A percentile compares a stretch with the other conserved stretches of the same genome.
Conservation (phyloP, 2,888 invertebrate genomes). For the Polydrusus cervinus region DNA sequence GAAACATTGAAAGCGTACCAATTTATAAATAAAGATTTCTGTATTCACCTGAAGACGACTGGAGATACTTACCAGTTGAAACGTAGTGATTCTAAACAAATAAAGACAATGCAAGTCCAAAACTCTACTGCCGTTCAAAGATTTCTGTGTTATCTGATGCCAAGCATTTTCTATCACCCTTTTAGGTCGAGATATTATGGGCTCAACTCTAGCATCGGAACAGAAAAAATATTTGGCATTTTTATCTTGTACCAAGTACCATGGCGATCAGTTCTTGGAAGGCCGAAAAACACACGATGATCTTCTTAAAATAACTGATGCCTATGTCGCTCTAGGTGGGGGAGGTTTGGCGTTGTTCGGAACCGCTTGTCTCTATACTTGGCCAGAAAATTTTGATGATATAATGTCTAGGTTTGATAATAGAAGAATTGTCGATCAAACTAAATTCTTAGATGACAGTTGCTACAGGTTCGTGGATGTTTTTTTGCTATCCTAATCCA, state of each 20-base stretch:
- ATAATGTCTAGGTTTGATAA: slow-evolving; percentile 77
- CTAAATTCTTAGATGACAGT: slow-evolving; percentile 90
- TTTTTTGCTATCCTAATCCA: too few relatives aligned
- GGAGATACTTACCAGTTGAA: too few relatives aligned
- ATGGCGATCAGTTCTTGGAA: slow-evolving; percentile 58
- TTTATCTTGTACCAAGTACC: slow-evolving; percentile 84
- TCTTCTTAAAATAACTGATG: slow-evolving; percentile 81
- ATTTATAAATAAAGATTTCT: too few relatives aligned
- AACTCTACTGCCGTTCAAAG: too few relatives aligned
- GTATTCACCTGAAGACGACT: too few relatives aligned
- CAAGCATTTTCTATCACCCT: too few relatives aligned
- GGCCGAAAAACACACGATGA: slow-evolving; percentile 80
- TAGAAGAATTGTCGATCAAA: slow-evolving; percentile 79
- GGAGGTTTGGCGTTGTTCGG: slow-evolving; percentile 95
- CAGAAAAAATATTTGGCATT: slow-evolving; percentile 92
- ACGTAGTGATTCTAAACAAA: too few relatives aligned
- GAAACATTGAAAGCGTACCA: too few relatives aligned
- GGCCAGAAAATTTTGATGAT: slow-evolving; percentile 84
- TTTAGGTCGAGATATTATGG: slow-evolving; percentile 89
- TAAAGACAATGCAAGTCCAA: too few relatives aligned
- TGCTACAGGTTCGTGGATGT: slow-evolving; percentile 78
- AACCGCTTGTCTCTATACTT: slow-evolving; percentile 91
- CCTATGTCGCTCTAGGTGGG: slow-evolving; percentile 92
- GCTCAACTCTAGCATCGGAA: slow-evolving; percentile 77
- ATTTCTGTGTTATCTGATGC: too few relatives aligned